Percentiles rank a stretch among this genome's conserved stretches.
Evolutionary conservation across 2,113 vertebrate genomes (phyloP).

Genomic region (Zosterops hypoxanthus): DNA sequence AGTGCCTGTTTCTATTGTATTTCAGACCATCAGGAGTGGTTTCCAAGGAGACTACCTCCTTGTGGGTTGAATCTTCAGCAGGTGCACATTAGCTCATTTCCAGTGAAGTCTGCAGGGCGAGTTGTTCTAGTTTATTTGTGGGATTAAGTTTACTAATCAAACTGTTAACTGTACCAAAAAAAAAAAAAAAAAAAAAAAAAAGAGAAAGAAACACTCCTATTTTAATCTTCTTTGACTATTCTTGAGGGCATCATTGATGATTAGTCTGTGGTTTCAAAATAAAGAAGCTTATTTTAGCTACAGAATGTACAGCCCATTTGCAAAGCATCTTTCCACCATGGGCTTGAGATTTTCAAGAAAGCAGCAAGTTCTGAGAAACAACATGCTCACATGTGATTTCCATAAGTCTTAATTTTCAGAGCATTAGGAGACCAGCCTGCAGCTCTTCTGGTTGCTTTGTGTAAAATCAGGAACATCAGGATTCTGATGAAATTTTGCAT

Average conservation of each 20-base stretch:
- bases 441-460: conserved; percentile 24
- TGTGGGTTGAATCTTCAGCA: conserved; percentile 32
- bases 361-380: conserved; percentile 13
- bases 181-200: not conserved
- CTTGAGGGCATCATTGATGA: conserved; percentile 7
- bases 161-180: not conserved
- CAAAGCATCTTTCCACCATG: not conserved
- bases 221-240: conserved; percentile 4
- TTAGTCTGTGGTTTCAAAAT: conserved; percentile 2
- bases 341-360: not conserved
- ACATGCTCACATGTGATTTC: not conserved
- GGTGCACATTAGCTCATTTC: conserved; percentile 41
- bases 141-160: conserved; percentile 26
- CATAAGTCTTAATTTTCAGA: conserved; percentile 44
- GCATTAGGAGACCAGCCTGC: conserved; percentile 38
- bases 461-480: conserved; percentile 10
- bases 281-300: not conserved
- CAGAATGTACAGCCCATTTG: not conserved
- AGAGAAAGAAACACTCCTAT: not conserved
- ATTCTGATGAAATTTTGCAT: not conserved
- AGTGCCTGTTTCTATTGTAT: not conserved
- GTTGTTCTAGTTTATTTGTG: not conserved
- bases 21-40: conserved; percentile 21
- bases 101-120: conserved; percentile 9
- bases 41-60: conserved; percentile 49